Evolutionary conservation across 2,888 invertebrate genomes (phyloP), one percentile per base, ranked within the genome.

Genomic region (Stenodema calcarata): DNA sequence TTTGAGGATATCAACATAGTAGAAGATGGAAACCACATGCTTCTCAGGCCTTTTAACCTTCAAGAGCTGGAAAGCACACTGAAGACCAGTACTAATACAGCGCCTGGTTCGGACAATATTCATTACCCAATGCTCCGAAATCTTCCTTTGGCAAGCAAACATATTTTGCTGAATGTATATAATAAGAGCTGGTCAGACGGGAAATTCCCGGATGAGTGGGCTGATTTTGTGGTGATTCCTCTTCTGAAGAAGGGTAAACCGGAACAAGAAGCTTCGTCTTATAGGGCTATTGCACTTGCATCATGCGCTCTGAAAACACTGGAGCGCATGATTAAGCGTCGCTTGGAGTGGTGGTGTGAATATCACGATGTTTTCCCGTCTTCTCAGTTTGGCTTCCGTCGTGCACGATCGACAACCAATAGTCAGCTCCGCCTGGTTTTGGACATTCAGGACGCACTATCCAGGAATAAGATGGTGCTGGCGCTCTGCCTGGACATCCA

Each of bases 401-500:
- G 30, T 28, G 70, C 28, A 70, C 9, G 14, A 70, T 70, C 70
- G 4, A 70, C 30, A 1, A 27, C 27, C 12, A n/a, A 1, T n/a
- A 28, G 70, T 14, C 70, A 70, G 27, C n/a, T 12, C 1, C 70
- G 11, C 2, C 70, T 70, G n/a, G 28, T 70, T n/a, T 9, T 30
- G 30, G 70, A 70, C 16, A 69, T 70, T 14, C 28, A n/a, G 27
- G 30, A 14, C 9, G 30, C 28, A 11, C n/a, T 70, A 2, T 28
- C 70, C 14, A 30, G 90, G 30, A n/a, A 18, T 70, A 69, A 69
- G 6, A 69, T 27, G 27, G 9, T 69, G 69, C 6, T 69, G 18
- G 69, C 69, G 14, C 23, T 27, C 4, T 70, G 9, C n/a, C n/a
- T 4, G 28, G 70, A 70, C n/a, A 18, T 70, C 14, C 30, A 27